Evolutionary conservation across 2,888 invertebrate species (phyloP).

Genomic region (Adineta ricciae): DNA sequence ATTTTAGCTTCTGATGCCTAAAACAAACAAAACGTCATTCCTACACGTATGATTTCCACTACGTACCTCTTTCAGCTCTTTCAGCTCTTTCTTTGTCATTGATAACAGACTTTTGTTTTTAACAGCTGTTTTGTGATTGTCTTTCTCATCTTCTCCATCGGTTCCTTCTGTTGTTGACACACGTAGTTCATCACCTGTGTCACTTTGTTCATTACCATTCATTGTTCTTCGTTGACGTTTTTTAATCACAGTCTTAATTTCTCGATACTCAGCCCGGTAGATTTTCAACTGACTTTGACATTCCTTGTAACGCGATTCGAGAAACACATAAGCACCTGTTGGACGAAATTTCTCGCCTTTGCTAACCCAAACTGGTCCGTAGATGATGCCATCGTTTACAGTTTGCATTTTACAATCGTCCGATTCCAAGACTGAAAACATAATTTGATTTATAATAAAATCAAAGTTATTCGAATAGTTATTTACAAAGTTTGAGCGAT

Average conservation of each 20-base stretch:
- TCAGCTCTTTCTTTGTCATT: background rate
- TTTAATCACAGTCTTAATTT: background rate
- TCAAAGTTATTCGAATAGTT: background rate
- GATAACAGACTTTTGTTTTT: background rate
- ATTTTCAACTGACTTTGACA: background rate
- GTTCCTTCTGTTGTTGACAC: background rate
- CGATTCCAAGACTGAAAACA: background rate
- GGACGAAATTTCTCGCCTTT: slow-evolving; percentile 48
- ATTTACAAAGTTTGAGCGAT: background rate
- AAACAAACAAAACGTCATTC: background rate
- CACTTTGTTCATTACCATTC: background rate
- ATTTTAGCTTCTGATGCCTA: background rate
- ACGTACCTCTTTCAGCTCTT: background rate
- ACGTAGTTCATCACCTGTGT: background rate
- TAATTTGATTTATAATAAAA: no score
- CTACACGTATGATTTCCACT: background rate
- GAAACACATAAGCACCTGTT: slow-evolving; percentile 43
- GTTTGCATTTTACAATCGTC: slow-evolving; percentile 38
- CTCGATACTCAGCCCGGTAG: background rate
- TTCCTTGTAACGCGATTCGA: slow-evolving; percentile 34
- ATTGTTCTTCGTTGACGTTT: background rate
- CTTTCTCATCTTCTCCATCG: background rate
- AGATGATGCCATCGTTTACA: slow-evolving; percentile 40
- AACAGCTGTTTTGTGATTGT: background rate
- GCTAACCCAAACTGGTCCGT: slow-evolving; percentile 50